A percentile compares a stretch with the other conserved stretches of the same genome.
Evolutionary conservation across 2,113 vertebrate genomes (phyloP).

Genomic region (Catharus minimus): DNA sequence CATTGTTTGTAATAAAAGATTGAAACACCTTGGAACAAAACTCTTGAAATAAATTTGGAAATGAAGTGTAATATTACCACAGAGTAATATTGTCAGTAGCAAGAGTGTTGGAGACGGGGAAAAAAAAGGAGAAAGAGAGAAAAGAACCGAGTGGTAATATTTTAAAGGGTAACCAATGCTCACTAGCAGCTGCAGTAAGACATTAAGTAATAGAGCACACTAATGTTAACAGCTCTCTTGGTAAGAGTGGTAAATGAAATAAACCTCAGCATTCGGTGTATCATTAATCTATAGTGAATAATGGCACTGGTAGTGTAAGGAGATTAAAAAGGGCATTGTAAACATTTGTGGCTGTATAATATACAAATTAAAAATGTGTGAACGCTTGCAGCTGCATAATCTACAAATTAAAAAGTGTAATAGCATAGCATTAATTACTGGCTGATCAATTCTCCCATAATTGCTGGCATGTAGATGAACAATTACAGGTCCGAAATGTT

Average conservation of each 20-base stretch:
- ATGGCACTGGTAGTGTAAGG: conserved; percentile 80
- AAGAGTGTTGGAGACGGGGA: background rate
- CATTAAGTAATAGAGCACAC: conserved; percentile 82
- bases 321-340: conserved; percentile 89
- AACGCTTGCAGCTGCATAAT: conserved; percentile 84
- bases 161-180: conserved; percentile 81
- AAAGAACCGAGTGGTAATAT: conserved; percentile 68
- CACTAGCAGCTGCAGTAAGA: conserved; percentile 78
- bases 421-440: conserved; percentile 84
- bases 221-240: conserved; percentile 85
- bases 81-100: conserved; percentile 51
- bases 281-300: conserved; percentile 86
- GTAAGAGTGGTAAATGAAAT: conserved; percentile 83
- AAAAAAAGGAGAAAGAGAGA: background rate
- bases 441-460: conserved; percentile 84
- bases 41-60: conserved; percentile 65
- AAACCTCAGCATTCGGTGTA: conserved; percentile 75
- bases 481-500: conserved; percentile 82
- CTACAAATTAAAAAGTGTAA: conserved; percentile 87
- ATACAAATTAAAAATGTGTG: conserved; percentile 87
- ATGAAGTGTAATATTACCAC: conserved; percentile 60
- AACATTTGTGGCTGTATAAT: conserved; percentile 89
- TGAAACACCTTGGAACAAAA: conserved; percentile 32
- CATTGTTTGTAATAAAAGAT: conserved; percentile 36
- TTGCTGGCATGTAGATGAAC: conserved; percentile 84